These are phyloP conservation scores for Tachysurus fulvidraco DNA, from an alignment of 2,113 vertebrate genomes.

Conservation along the genomic window DNA sequence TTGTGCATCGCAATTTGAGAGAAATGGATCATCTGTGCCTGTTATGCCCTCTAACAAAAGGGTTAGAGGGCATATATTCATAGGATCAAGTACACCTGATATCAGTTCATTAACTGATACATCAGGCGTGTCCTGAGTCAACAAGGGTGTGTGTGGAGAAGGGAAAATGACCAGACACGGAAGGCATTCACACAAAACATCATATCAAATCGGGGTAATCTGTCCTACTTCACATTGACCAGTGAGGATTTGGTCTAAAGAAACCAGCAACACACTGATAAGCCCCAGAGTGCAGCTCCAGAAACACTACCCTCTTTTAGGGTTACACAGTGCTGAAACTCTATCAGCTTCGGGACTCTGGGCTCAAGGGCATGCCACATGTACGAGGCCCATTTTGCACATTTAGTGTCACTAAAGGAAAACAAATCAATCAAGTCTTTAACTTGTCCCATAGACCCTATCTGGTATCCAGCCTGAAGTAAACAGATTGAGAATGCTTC, in stretches of 20 bases:
- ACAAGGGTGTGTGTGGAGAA: background rate
- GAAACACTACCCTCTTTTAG: slow-evolving; percentile 12
- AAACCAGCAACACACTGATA: background rate
- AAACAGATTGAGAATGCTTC: slow-evolving; percentile 24
- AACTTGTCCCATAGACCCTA: background rate
- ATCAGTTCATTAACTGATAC: background rate
- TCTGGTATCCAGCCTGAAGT: slow-evolving; percentile 23
- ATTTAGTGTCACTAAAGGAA: background rate
- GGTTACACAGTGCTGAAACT: background rate
- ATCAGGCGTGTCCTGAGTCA: background rate
- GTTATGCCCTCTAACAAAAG: background rate
- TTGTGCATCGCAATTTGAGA: background rate
- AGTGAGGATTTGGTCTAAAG: background rate
- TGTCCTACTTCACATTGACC: background rate
- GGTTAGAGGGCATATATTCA: background rate
- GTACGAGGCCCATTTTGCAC: background rate
- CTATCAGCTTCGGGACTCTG: background rate
- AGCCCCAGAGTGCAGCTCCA: background rate
- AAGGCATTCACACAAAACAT: background rate
- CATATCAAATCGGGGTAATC: background rate
- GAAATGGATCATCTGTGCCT: slow-evolving; percentile 1
- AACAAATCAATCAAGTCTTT: slow-evolving; percentile 39
- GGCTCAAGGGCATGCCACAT: background rate
- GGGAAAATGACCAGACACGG: background rate
- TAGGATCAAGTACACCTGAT: background rate